These are phyloP conservation scores for Ceratotherium simum DNA, from an alignment of 2,113 vertebrate genomes.

Conservation along the genomic window DNA sequence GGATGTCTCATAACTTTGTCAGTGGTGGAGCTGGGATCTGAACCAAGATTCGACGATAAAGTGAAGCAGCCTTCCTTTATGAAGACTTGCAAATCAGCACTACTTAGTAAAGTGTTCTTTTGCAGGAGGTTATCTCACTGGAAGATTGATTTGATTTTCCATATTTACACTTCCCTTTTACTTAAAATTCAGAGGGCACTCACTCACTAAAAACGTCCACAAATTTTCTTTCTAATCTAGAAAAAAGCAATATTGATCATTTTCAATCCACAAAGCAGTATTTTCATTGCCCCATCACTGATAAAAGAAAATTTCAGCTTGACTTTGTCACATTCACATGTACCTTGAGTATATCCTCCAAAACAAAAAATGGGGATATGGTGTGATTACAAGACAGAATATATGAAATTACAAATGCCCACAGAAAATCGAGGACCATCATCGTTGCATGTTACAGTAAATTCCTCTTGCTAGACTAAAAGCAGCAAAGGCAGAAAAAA, in stretches of 20 bases:
- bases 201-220: not conserved
- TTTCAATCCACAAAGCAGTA: not conserved
- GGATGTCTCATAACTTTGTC: not conserved
- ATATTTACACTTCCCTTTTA: conserved; percentile 38
- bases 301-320: not conserved
- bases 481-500: not conserved
- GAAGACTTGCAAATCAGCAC: not conserved
- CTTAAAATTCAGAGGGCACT: not conserved
- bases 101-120: not conserved
- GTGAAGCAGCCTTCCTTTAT: not conserved
- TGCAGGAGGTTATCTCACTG: not conserved
- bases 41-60: conserved; percentile 6
- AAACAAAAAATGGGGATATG: not conserved
- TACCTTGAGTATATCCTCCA: not conserved
- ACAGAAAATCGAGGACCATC: conserved; percentile 14
- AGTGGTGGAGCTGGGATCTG: not conserved
- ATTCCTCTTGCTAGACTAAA: conserved; percentile 28
- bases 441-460: not conserved
- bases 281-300: not conserved
- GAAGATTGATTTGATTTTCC: not conserved
- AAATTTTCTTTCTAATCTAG: not conserved
- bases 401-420: conserved; percentile 27
- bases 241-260: conserved; percentile 5
- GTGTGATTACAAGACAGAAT: not conserved
- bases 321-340: not conserved